phyloP scores from a whole-genome alignment of 2,113 vertebrate genomes.

The Dolichotis patagonum region DNA sequence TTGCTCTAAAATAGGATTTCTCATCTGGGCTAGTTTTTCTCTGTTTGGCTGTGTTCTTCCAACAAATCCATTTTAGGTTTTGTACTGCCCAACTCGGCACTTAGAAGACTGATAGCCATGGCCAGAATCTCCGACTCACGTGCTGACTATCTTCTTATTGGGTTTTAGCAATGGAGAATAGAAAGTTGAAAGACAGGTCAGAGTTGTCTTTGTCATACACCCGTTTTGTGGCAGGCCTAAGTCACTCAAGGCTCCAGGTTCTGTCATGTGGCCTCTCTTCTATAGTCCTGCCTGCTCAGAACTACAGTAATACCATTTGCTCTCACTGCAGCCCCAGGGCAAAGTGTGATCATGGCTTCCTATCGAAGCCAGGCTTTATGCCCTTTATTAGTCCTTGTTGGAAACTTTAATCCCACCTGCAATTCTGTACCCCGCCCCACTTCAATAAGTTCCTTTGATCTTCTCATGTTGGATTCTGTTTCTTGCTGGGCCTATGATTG shows the following conservation, averaged over 20 bases:
- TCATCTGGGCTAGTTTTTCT: background rate
- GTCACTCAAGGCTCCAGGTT: background rate
- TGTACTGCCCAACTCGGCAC: background rate
- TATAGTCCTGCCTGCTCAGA: background rate
- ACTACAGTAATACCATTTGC: background rate
- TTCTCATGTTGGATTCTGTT: background rate
- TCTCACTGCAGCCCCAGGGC: background rate
- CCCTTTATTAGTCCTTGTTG: background rate
- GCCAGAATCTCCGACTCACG: background rate
- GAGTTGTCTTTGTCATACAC: background rate
- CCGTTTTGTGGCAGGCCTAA: background rate
- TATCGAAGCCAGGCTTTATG: no score
- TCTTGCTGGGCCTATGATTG: background rate
- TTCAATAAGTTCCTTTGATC: background rate
- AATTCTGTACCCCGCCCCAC: background rate
- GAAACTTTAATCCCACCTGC: background rate
- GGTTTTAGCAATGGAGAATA: background rate
- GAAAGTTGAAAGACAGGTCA: background rate
- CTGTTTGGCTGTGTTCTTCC: background rate
- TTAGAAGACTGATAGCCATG: background rate
- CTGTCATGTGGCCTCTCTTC: background rate
- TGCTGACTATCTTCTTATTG: background rate
- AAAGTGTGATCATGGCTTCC: background rate
- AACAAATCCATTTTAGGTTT: background rate
- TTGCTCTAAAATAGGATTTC: conserved; percentile 41